Evolutionary conservation across 2,113 vertebrate genomes (phyloP), one percentile per base, ranked within the genome.

Genomic region (Apus apus): DNA sequence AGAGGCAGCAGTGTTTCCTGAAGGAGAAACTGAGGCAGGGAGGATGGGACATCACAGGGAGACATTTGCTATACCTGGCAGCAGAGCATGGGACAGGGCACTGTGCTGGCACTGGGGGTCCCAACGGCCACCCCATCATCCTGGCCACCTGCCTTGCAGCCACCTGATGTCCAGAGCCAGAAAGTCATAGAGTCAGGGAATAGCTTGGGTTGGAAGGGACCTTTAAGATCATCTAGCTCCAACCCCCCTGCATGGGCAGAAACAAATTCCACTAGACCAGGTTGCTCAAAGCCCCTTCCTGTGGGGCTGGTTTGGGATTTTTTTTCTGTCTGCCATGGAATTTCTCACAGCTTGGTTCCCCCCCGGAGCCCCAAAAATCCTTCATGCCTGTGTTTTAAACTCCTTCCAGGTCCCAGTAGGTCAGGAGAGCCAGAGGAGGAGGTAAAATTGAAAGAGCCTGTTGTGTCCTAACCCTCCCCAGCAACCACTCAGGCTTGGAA

Each of bases 271-370:
- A 14, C 40, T 43, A 43, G 40, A 43, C 40, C 40, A 43, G 40
- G 40, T 43, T 43, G 40, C 40, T 43, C 40, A 40, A 75, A 13
- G 15, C 25, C 20, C 23, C 23, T 27, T 9, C 3, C 29, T 7
- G 1, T 1, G 8, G 53, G 10, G 12, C 2, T 1, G 1, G 13
- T 46, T 74, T 46, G 3, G 4, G 2, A 2, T 12, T 29, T n/a
- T 38, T 70, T 27, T 21, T 9, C 10, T 46, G 7, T 74, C 6
- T 54, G 51, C 2, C 43, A 68, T 13, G 34, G 6, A 72, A 23
- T 62, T 74, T 75, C 48, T 61, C 68, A 27, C n/a, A 40, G 68
- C 20, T 17, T 34, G 17, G 54, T 80, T 74, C 30, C 32, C 48
- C 38, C 73, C 66, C 27, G 27, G 30, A 58, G 6, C 19, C 16